Percentiles rank a stretch among this genome's conserved stretches.
These are phyloP conservation scores for Zaprionus obscuricornis DNA, from an alignment of 2,888 invertebrate genomes.

Conservation along the genomic window DNA sequence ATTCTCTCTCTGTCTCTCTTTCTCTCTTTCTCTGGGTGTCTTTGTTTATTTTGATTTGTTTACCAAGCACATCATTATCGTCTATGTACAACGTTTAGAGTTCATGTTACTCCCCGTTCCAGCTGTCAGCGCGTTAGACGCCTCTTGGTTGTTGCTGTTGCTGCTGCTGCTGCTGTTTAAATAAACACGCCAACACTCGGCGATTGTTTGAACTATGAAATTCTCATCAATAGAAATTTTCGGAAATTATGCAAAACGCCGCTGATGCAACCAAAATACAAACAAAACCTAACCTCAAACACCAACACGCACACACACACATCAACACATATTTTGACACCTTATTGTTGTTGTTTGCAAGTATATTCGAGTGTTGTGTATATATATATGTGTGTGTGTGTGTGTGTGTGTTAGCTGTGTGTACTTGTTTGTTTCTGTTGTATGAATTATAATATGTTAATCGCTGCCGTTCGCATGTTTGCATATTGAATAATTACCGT, in stretches of 20 bases:
- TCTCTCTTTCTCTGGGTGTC: too few species aligned
- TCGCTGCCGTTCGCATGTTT: constrained; percentile 77
- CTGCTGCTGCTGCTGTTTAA: constrained; percentile 21
- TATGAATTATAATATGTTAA: constrained; percentile 75
- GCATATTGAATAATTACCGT: constrained; percentile 75
- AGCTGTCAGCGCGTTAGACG: neutral
- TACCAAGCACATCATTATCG: too few species aligned
- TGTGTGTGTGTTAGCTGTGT: constrained; percentile 11
- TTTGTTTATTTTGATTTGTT: too few species aligned
- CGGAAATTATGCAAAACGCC: constrained; percentile 69
- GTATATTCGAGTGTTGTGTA: constrained; percentile 11
- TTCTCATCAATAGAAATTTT: constrained; percentile 63
- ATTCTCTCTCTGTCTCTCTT: too few species aligned
- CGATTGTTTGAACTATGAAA: constrained; percentile 66
- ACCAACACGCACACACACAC: constrained; percentile 1
- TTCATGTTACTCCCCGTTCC: neutral
- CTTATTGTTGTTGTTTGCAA: constrained; percentile 34
- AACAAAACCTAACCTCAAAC: constrained; percentile 16
- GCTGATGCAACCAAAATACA: constrained; percentile 30
- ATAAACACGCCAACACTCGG: constrained; percentile 33
- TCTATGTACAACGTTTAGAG: too few species aligned
- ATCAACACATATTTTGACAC: constrained; percentile 52
- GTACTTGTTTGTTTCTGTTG: constrained; percentile 46
- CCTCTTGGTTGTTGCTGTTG: neutral
- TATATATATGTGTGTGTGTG: constrained; percentile 15